A percentile compares a stretch with the other conserved stretches of the same genome.
Evolutionary conservation across 2,113 vertebrate species (phyloP).

Genomic region (Gallinago undulata): DNA sequence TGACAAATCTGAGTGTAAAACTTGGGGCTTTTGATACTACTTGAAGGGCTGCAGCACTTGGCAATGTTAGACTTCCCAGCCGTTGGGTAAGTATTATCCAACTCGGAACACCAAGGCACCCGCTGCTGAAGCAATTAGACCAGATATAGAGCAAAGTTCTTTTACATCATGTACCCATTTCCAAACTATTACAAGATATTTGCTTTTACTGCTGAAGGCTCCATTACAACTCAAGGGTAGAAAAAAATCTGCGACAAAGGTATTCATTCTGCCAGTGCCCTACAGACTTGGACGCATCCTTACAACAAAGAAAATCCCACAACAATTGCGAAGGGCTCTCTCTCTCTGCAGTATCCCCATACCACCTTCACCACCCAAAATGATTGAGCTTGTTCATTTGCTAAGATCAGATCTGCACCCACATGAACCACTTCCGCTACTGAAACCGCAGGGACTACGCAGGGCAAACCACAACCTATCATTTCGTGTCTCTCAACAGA

Average conservation of each 20-base stretch:
- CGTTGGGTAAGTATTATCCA: rapidly evolving
- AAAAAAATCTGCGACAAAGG: background rate
- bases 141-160: background rate
- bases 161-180: background rate
- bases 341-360: background rate
- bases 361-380: constrained; percentile 20
- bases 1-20: background rate
- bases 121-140: background rate
- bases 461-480: constrained; percentile 66
- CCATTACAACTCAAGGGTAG: background rate
- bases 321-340: background rate
- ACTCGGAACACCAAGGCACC: too few relatives aligned
- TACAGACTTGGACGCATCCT: background rate
- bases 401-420: constrained; percentile 68
- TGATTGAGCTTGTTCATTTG: constrained; percentile 19
- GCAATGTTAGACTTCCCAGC: background rate
- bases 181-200: rapidly evolving
- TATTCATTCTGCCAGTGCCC: background rate
- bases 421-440: constrained; percentile 73
- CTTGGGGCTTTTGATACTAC: background rate
- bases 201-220: background rate
- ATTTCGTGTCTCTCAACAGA: background rate
- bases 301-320: background rate
- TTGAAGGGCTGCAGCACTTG: background rate
- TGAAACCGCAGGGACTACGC: constrained; percentile 58